Evolutionary conservation across 2,113 vertebrate genomes (phyloP).

Genomic region (Aleadryas rufinucha): DNA sequence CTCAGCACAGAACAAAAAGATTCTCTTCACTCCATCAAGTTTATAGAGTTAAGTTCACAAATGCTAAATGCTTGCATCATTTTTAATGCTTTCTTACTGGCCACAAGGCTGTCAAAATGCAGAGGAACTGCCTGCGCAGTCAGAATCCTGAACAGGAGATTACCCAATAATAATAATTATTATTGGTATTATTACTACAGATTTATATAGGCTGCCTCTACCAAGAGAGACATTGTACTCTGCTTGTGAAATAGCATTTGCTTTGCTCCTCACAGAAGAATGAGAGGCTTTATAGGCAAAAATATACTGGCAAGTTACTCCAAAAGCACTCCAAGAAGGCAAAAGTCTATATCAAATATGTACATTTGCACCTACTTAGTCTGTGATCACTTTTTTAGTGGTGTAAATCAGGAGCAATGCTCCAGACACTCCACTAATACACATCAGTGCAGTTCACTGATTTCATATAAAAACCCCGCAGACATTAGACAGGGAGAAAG

Average conservation of each 20-base stretch:
- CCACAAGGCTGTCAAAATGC: slow-evolving; percentile 23
- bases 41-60: slow-evolving; percentile 65
- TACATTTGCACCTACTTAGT: background rate
- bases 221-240: background rate
- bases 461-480: background rate
- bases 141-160: slow-evolving; percentile 28
- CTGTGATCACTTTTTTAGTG: background rate
- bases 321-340: background rate
- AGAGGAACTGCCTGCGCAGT: background rate
- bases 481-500: background rate
- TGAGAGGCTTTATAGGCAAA: background rate
- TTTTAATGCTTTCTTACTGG: slow-evolving; percentile 27
- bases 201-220: background rate
- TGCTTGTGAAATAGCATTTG: background rate
- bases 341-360: background rate
- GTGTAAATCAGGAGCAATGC: background rate
- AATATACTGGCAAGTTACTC: background rate
- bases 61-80: slow-evolving; percentile 46
- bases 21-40: slow-evolving; percentile 61
- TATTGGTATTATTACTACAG: background rate
- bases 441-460: slow-evolving; percentile 3
- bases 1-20: slow-evolving; percentile 65
- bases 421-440: background rate
- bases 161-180: slow-evolving; percentile 15
- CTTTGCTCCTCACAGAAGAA: slow-evolving; percentile 2